phyloP scores from a whole-genome alignment of 2,113 vertebrate species.

The Nothocercus nigrocapillus region DNA sequence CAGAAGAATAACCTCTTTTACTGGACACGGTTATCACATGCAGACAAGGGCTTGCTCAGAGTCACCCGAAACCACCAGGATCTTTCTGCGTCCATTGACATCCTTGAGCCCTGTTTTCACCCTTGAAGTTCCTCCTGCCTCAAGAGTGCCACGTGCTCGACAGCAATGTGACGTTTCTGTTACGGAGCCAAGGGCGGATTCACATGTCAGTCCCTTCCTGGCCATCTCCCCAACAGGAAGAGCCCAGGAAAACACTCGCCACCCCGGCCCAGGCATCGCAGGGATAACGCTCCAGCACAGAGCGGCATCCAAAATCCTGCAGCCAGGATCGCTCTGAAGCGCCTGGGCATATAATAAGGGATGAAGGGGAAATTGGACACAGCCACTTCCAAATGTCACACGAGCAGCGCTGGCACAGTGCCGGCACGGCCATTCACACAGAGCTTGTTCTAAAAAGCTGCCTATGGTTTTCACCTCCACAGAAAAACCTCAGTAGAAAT shows the following conservation, averaged over 20 bases:
- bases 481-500: not conserved
- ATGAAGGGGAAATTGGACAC: not conserved
- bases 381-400: conserved; percentile 23
- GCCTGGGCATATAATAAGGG: accelerated
- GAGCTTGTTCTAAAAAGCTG: not conserved
- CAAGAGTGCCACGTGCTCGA: not conserved
- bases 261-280: accelerated
- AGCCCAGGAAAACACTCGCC: accelerated
- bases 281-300: not conserved
- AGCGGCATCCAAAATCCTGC: not conserved
- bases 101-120: not conserved
- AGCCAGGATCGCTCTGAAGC: not conserved
- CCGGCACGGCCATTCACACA: not conserved
- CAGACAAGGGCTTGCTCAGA: not conserved
- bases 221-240: not conserved
- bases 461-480: not conserved
- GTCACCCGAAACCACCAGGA: not conserved
- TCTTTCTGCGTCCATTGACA: not conserved
- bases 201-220: not conserved
- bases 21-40: not conserved
- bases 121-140: not conserved
- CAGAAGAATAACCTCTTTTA: not conserved
- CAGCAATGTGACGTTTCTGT: not conserved
- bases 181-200: not conserved
- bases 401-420: not conserved